Evolutionary conservation across 1,140 invertebrate genomes (phyloP), one percentile per base, ranked within the genome.

Genomic region (Drosophila lacteicornis): DNA sequence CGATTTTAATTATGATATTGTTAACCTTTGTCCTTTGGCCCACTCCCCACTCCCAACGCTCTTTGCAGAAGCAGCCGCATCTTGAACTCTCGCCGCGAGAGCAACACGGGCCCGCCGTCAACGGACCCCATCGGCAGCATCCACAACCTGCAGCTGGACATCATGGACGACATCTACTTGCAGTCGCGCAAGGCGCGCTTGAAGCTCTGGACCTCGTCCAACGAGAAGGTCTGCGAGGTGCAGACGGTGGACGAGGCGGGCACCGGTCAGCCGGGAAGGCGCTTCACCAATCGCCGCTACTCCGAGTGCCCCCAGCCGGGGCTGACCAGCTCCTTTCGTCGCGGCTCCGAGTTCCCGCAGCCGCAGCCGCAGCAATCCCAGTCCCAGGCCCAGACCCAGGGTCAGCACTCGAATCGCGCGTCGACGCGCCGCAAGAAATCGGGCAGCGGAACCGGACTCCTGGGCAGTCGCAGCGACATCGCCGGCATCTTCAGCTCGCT

Each of bases 111-210:
- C 53, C 96, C 96, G 3, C 96, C 96, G 27, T 95, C 95, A 19
- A 95, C 95, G 25, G 95, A 95, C 42, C 93, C 95, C n/a, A 94
- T 94, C 17, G 96, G 96, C 42, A 97, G 96, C 86, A 95, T 95
- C 15, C 96, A 97, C 86, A 97, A 97, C 91, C 93, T 97, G 19
- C 96, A 97, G 81, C 93, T 97, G 61, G 96, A 97, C 82, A 97
- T 97, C 63, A 97, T 97, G 96, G 96, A 97, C 79, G 96, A 97
- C 82, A 97, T 97, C 42, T 84, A 84, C 22, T 95, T 97, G 22
- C 96, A 96, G 88, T 95, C 96, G 1, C 94, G 96, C 45, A 97
- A 97, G 94, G 96, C 91, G 2, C 91, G 92, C 47, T 95, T 97
- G 94, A 97, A 96, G 92, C 95, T 97, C 85, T 97, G 96, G 95